Evolutionary conservation across 2,113 vertebrate species (phyloP), one percentile per base, ranked within the genome.

Genomic region (Crypturellus undulatus): DNA sequence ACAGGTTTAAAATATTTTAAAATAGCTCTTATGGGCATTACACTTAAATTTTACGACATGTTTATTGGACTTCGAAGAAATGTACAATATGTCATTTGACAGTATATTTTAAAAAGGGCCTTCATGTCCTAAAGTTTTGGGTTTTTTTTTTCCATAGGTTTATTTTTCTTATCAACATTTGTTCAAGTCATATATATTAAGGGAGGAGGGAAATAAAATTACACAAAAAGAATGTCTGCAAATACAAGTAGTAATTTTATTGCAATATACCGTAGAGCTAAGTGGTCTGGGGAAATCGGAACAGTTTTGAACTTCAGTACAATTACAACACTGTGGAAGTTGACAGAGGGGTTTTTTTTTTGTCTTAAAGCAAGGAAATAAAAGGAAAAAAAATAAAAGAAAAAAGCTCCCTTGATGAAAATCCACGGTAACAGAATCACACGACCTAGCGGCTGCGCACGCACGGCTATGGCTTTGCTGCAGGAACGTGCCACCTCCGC

Each of bases 1-100:
- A 99, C 98, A 98, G 98, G 98, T 98, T 99, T 98, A 98, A 98
- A 98, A 96, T 98, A 96, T 93, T 97, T 98, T 96, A 97, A 98
- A 98, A 97, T 96, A 97, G 97, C 95, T 96, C 92, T 95, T 89
- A 93, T 25, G 96, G 96, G 95, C 95, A 72, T 95, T 79, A 96
- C 93, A 97, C 89, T 96, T 90, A 93, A 90, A 92, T 88, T 84
- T 75, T 73, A 73, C 6, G 94, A 95, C 93, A 92, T 7, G 84
- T 94, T 97, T 89, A 79, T 47, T 80, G 79, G 94, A 72, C 85
- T 94, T 84, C 45, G 32, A 69, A 94, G 92, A 83, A 84, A 93
- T 47, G 96, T 87, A 96, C 97, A 95, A 89, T 64, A 78, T 87
- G 97, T 90, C 89, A 58, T 62, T 42, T 16, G 95, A 95, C 93